A percentile compares a stretch with the other conserved stretches of the same genome.
Conservation (phyloP, 1,140 invertebrate species). For the Zaprionus camerounensis region DNA sequence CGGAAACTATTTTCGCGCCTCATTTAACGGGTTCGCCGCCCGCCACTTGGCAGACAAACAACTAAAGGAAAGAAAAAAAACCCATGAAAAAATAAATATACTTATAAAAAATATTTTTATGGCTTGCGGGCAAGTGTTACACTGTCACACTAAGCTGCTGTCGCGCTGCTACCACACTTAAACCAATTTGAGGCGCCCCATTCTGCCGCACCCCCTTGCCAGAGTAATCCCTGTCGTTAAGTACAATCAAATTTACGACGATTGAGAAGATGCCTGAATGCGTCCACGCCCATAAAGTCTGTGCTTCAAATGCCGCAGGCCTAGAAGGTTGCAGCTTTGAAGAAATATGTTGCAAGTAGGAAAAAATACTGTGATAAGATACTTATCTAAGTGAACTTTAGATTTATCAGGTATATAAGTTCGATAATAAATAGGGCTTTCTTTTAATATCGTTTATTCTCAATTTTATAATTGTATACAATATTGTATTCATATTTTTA, state of each 20-base stretch:
- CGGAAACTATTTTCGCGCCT: slow-evolving; percentile 82
- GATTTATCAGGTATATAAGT: neutral
- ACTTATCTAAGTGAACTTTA: neutral
- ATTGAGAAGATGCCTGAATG: slow-evolving; percentile 61
- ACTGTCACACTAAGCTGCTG: slow-evolving; percentile 42
- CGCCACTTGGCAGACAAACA: slow-evolving; percentile 17
- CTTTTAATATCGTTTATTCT: no score
- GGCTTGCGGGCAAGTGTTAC: slow-evolving; percentile 56
- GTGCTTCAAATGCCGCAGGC: slow-evolving; percentile 23
- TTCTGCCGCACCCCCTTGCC: slow-evolving; percentile 6
- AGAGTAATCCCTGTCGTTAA: slow-evolving; percentile 35
- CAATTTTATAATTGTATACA: no score
- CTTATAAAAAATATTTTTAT: slow-evolving; percentile 55
- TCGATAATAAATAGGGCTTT: neutral
- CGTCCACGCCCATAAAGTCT: slow-evolving; percentile 56
- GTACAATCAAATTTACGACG: slow-evolving; percentile 70
- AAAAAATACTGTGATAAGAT: neutral
- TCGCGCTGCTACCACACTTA: slow-evolving; percentile 49
- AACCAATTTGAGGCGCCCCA: slow-evolving; percentile 68
- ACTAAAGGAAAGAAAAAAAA: slow-evolving; percentile 30
- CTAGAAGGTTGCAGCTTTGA: slow-evolving; percentile 24
- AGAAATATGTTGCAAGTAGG: slow-evolving; percentile 9
- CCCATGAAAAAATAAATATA: slow-evolving; percentile 53
- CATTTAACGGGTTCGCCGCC: slow-evolving; percentile 70
- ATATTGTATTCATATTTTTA: no score